These are phyloP conservation scores for Vulpes vulpes DNA, from an alignment of 2,113 vertebrate genomes.

Conservation along the genomic window DNA sequence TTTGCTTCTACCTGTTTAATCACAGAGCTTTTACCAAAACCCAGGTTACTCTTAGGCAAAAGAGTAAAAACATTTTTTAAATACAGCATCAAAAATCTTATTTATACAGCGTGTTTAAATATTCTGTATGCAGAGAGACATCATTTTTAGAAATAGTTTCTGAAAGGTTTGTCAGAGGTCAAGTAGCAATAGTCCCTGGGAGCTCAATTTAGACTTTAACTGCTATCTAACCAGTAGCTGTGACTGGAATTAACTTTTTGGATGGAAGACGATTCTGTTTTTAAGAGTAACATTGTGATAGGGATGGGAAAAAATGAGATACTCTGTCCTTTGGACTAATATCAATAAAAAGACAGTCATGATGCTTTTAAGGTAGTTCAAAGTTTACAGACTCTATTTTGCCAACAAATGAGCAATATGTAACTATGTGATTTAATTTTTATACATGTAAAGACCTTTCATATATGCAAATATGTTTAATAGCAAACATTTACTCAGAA, in stretches of 20 bases:
- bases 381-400: background rate
- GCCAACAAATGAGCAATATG: background rate
- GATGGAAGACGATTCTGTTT: background rate
- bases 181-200: background rate
- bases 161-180: background rate
- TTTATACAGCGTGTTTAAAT: background rate
- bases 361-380: background rate
- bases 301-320: background rate
- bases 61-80: background rate
- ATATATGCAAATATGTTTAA: background rate
- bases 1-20: background rate
- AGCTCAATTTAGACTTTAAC: slow-evolving; percentile 22
- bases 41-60: background rate
- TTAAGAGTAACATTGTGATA: background rate
- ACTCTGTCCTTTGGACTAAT: background rate
- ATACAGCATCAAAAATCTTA: background rate
- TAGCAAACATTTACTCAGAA: slow-evolving; percentile 5
- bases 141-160: background rate
- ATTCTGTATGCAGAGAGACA: background rate
- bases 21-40: slow-evolving; percentile 14
- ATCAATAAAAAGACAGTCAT: background rate
- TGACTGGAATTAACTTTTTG: slow-evolving; percentile 10
- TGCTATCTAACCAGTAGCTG: background rate
- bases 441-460: background rate
- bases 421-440: background rate